phyloP scores from a whole-genome alignment of 2,797 vertebrate species.

The Leucoraja ocellata region DNA sequence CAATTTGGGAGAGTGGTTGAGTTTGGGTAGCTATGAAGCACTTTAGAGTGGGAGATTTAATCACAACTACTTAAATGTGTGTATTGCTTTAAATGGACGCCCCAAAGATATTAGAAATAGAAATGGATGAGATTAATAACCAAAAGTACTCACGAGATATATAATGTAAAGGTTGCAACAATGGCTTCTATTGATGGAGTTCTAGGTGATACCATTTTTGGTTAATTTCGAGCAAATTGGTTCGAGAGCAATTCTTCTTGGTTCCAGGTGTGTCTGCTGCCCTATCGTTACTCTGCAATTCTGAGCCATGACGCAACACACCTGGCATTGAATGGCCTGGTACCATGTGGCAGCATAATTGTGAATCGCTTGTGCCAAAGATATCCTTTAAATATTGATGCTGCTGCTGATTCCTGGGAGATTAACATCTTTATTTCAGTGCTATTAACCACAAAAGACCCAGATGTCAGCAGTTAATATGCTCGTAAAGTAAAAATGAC shows the following conservation, averaged over 20 bases:
- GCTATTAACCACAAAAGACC: neutral
- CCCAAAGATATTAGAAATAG: neutral
- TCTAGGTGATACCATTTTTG: neutral
- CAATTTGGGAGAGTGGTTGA: neutral
- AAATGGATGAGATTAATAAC: neutral
- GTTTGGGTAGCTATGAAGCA: neutral
- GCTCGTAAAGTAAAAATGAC: neutral
- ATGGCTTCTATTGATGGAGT: neutral
- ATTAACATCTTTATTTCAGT: neutral
- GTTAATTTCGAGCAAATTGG: neutral
- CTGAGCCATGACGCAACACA: neutral
- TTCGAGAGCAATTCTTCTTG: neutral
- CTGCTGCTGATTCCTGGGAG: neutral
- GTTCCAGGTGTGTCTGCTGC: neutral
- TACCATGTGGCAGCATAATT: neutral
- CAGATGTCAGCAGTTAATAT: neutral
- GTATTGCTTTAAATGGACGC: neutral
- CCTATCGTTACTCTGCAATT: neutral
- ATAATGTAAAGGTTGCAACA: neutral
- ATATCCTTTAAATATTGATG: neutral
- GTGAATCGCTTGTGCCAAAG: neutral
- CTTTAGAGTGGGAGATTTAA: neutral
- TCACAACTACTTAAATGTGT: neutral
- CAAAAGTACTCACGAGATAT: neutral
- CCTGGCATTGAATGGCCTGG: neutral